phyloP scores from a whole-genome alignment of 1,140 invertebrate genomes.

The Thalassaphorura encarpata region DNA sequence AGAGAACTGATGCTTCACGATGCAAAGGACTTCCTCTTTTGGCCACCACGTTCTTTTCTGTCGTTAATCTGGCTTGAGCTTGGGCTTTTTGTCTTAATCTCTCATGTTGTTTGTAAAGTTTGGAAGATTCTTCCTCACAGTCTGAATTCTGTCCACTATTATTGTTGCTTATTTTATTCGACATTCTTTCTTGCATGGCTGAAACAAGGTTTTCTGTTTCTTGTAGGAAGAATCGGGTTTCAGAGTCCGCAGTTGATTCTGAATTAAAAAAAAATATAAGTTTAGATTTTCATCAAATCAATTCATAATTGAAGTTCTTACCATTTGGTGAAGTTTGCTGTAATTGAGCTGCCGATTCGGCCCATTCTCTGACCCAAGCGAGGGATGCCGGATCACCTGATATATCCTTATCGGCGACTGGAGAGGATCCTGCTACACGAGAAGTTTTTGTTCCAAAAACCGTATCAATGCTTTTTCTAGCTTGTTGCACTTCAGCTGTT shows the following conservation, averaged over 20 bases:
- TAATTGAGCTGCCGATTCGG: constrained; percentile 8
- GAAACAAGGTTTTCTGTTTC: constrained; percentile 46
- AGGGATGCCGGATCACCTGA: background rate
- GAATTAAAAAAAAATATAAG: background rate
- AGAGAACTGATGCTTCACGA: constrained; percentile 16
- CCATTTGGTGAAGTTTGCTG: background rate
- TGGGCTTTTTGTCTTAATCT: constrained; percentile 15
- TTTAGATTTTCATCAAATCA: background rate
- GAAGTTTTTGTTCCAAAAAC: background rate
- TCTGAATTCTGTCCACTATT: too few relatives aligned
- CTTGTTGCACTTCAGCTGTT: background rate
- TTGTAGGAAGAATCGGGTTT: constrained; percentile 44
- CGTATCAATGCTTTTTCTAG: background rate
- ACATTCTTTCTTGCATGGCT: constrained; percentile 42
- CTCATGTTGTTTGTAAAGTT: constrained; percentile 16
- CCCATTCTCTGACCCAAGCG: constrained; percentile 17
- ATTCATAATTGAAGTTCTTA: background rate
- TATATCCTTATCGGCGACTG: too few relatives aligned
- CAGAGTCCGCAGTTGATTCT: constrained; percentile 28
- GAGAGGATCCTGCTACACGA: background rate
- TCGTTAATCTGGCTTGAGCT: constrained; percentile 30
- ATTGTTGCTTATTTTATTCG: too few relatives aligned
- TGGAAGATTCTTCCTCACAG: constrained; percentile 3
- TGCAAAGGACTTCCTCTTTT: constrained; percentile 13
- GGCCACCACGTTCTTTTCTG: constrained; percentile 26